Base-by-base conservation (phyloP, 2,797 vertebrate species). In the Poecile montanus region DNA sequence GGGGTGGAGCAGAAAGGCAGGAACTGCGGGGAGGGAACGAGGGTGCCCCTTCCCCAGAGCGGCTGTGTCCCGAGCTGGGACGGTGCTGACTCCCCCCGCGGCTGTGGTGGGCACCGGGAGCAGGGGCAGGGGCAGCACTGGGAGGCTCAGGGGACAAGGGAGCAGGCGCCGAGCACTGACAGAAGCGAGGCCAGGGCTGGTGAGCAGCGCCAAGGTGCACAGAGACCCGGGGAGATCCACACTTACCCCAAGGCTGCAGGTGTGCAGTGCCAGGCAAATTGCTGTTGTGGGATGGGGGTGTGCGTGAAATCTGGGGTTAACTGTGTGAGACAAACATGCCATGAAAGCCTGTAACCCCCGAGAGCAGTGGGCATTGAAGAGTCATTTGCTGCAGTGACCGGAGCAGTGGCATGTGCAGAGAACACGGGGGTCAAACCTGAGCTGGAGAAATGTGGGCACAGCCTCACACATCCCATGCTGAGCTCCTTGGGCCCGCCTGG, bases 181-280 rank as follows among this genome's bases (percentile, higher is more conserved):
- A 36, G 44, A n/a, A n/a, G 23, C 1, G 34, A 34, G 40, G 40
- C n/a, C 47, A 25, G 89, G 65, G 50, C 51, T 74, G 38, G 14
- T 6, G 10, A 13, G 22, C 0, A 0, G 44, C 3, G 0, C 30
- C 5, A 2, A 29, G 21, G 34, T 60, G 27, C 3, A 0, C 2
- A 12, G 51, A n/a, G 20, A 19, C 6, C 3, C 0, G 0, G 40
- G 61, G 45, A 21, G 30, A n/a, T 27, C 44, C 20, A 0, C 27
- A 25, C 26, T 72, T 44, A 8, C 44, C 50, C 60, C 38, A 6
- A 11, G 18, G 44, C n/a, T 27, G 9, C 32, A 9, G 14, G 4
- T 1, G 6, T 32, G 60, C 78, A 34, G 38, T 9, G 12, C 42
- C 2, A 7, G 65, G 65, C 1, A 6, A n/a, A 26, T 6, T 54